Base-by-base conservation (phyloP, 2,888 invertebrate genomes). In the Zygaena filipendulae region DNA sequence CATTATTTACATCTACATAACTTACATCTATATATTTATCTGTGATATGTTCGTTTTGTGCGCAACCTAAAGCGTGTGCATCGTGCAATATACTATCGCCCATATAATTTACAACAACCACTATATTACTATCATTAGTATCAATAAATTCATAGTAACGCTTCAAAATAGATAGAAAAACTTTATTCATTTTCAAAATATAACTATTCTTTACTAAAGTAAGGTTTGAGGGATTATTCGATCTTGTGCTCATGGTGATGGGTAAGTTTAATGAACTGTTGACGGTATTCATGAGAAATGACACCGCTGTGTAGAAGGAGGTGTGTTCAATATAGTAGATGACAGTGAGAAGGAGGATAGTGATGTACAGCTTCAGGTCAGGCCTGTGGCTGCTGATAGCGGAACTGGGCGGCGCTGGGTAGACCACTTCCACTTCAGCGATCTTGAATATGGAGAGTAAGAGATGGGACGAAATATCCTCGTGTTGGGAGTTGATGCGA, bases 361-460 rank as follows among this genome's bases (percentile, higher is more conserved):
- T 38, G 33, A 66, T 43, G 36, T 71, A 70, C 33, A 71, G 42
- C 36, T 47, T 45, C 33, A 46, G 48, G 33, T 49, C 38, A 7
- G 77, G 72, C 31, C 43, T 50, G 40, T 62, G 57, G 36, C 49
- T 40, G 23, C 53, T 48, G 27, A 59, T 62, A 24, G 71, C 68
- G 22, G 84, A 84, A 55, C 83, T 84, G 3, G 84, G 81, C 16
- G 87, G 86, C 1, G 75, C 53, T 12, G 92, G 90, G 68, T 91
- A 87, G 41, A 91, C 87, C 27, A 92, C 89, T 68, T 93, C 92
- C 29, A 94, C 92, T 81, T 93, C 93, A 29, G 93, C 93, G 82
- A 94, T 91, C 81, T 94, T 94, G 81, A 94, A 91, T 64, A 94
- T 92, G 45, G 94, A 94, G 33, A 94, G 83, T 19, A 93, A 83